A percentile compares a stretch with the other conserved stretches of the same genome.
Conservation (phyloP, 2,888 invertebrate genomes). For the Trichacis sp. region DNA sequence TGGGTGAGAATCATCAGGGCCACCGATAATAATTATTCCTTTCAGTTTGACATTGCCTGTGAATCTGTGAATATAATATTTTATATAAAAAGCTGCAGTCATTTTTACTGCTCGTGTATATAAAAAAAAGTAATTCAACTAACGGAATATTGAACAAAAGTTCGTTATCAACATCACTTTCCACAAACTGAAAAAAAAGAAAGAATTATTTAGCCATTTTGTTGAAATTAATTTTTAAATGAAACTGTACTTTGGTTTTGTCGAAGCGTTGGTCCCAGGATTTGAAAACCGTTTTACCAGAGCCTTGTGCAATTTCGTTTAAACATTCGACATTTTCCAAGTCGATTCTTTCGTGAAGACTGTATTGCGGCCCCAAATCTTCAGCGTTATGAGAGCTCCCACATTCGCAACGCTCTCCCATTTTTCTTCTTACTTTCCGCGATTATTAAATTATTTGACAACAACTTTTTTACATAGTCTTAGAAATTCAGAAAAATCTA, state of each 20-base stretch:
- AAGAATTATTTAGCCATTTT: too few relatives aligned
- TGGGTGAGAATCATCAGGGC: constrained; percentile 88
- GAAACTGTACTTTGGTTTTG: constrained; percentile 79
- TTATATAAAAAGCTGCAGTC: too few relatives aligned
- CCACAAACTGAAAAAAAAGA: constrained; percentile 86
- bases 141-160: constrained; percentile 94
- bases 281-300: constrained; percentile 91
- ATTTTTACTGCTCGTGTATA: too few relatives aligned
- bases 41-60: constrained; percentile 95
- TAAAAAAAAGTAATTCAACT: too few relatives aligned
- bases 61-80: too few relatives aligned
- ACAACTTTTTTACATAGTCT: too few relatives aligned
- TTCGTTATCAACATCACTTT: constrained; percentile 97
- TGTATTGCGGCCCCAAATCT: constrained; percentile 83
- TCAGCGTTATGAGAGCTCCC: constrained; percentile 52
- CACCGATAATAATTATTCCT: constrained; percentile 93
- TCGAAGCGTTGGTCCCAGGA: constrained; percentile 89
- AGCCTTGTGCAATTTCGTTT: constrained; percentile 88
- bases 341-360: constrained; percentile 91
- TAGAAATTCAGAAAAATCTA: constrained; percentile 58
- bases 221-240: too few relatives aligned
- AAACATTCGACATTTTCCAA: constrained; percentile 88
- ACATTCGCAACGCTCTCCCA: constrained; percentile 57
- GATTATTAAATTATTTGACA: too few relatives aligned
- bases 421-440: constrained; percentile 37